A percentile compares a stretch with the other conserved stretches of the same genome.
phyloP scores from a whole-genome alignment of 92 coral and sea anemone genomes.

The Chrysogorgia sp. region DNA sequence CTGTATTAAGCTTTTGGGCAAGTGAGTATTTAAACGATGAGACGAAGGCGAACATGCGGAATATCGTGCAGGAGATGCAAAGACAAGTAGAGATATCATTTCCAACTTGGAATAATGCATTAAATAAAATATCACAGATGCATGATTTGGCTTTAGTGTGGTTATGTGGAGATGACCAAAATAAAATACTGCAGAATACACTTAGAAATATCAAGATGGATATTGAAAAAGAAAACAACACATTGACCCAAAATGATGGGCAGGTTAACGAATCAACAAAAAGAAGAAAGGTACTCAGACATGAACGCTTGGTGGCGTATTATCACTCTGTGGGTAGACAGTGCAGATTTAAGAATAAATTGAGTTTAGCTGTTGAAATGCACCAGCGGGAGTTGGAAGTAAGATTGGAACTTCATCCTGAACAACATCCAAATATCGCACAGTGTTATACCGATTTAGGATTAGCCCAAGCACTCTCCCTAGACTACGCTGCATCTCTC shows the following conservation, averaged over 20 bases:
- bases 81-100: neutral
- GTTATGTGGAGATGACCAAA: no score
- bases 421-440: constrained; percentile 23
- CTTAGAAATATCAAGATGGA: neutral
- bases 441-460: neutral
- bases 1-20: neutral
- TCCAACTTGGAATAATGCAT: neutral
- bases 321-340: no score
- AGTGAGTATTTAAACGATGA: neutral
- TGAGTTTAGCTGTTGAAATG: neutral
- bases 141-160: no score
- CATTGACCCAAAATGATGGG: neutral
- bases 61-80: neutral
- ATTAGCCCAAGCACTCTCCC: neutral
- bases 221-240: neutral
- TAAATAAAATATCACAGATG: neutral
- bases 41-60: neutral
- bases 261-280: neutral
- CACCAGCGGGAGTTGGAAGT: neutral
- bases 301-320: neutral
- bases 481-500: neutral
- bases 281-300: neutral
- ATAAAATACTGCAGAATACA: no score
- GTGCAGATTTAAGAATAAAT: neutral
- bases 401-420: neutral